Base-by-base conservation (phyloP, 2,888 invertebrate genomes). In the Rhodophaea formosa region DNA sequence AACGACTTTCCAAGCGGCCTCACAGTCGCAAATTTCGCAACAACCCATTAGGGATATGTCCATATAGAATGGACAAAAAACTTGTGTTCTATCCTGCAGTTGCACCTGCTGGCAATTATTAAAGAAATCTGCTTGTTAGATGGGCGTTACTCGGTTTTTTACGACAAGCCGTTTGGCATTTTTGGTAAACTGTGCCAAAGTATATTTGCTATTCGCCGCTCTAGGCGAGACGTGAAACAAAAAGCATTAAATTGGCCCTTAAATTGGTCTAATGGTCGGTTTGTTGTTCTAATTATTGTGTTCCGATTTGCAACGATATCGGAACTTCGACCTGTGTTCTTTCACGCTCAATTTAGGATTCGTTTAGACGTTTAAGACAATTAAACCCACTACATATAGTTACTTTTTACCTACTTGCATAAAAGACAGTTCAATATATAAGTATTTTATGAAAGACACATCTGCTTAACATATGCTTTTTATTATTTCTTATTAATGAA, bases 71-170 rank as follows among this genome's bases (percentile, higher is more conserved):
- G 66, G 61, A 68, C 72, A 71, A 74, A 77, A 71, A 75, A 74
- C 68, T 66, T 59, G 66, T 68, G 73, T 78, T 77, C 76, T 76
- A 72, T 77, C 70, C 72, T 63, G 60, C 58, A 63, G 64, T 66
- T 70, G 80, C 82, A 82, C 76, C 77, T 81, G 79, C 72, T 72
- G 67, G 69, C 71, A 72, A 78, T 79, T 80, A 79, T 75, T 77
- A 74, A 78, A 79, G 73, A 73, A 75, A 75, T 69, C 61, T 63
- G 70, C 74, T 83, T 72, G 71, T 81, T 84, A 79, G 60, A 68
- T 80, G 74, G 84, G 83, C 80, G 84, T 77, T 63, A 59, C 72
- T 52, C 51, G 56, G 58, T 64, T 66, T 71, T 79, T 76, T 67
- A 70, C 60, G 16, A 7, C 51, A 68, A 67, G 71, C 67, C 68